Base-by-base conservation (phyloP, 2,888 invertebrate genomes). In the Pimpla rufipes region DNA sequence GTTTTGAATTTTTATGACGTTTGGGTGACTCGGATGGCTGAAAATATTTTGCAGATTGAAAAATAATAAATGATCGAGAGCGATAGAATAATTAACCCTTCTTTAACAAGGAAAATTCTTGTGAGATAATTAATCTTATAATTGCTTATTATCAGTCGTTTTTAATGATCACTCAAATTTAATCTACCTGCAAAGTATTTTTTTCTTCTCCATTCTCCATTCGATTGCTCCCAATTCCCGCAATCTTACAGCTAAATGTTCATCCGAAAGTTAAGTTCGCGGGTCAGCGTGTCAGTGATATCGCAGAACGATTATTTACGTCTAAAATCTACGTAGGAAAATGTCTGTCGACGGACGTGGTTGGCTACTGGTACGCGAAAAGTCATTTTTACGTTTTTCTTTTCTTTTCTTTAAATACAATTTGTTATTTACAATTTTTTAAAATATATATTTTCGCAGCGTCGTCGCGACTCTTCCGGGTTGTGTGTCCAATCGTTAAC, bases 341-440 rank as follows among this genome's bases (percentile, higher is more conserved):
- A 74, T 64, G 21, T n/a, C 40, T 7, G 57, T 55, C 35, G 73
- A 83, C 71, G 83, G 76, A 79, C 79, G 79, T 77, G 79, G 76
- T 57, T 21, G 45, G 70, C 50, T 18, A 37, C 21, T 62, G 59
- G 37, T 16, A 57, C 11, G 50, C n/a, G n/a, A 64, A 64, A 64
- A 59, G 35, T 59, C 35, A n/a, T 59, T 59, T 16, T 40, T 64
- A 21, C 11, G 18, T 64, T 42, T 23, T 50, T 74, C 59, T 66
- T 59, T 23, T 80, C 70, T 77, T 55, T 74, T 68, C 59, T 78
- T 82, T 62, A 42, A 29, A 71, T 66, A 67, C 71, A 79, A 73
- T 83, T 77, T 79, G 42, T 80, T 83, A 83, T 83, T 76, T 83
- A 83, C 83, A 83, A 77, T 62, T 47, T 66, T 67, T 75, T 52